Evolutionary conservation across 2,113 vertebrate genomes (phyloP), one percentile per base, ranked within the genome.

Genomic region (Amphiprion ocellaris): DNA sequence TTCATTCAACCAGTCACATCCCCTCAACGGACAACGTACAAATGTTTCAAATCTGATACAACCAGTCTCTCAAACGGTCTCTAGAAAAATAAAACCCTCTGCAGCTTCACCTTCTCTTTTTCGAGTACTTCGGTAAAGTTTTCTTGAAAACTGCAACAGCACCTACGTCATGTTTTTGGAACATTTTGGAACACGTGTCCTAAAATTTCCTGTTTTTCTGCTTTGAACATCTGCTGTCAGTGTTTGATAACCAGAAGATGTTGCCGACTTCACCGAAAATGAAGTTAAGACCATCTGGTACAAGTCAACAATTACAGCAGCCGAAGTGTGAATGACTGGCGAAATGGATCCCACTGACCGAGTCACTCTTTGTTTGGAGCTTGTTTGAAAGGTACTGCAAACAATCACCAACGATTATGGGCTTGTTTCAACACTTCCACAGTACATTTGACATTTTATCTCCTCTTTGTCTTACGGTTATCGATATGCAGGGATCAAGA

Each of bases 311-410:
- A 47, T 21, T 28, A 5, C 41, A 26, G 44, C 46, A 19, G 16
- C 15, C 3, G 14, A 62, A 39, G 33, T 0, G 2, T 66, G 39
- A 77, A 39, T 28, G 33, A 58, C 44, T 23, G 4, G 16, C 69
- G 23, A 61, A 64, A 37, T 33, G 47, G 15, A 33, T 71, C 64
- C n/a, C 9, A 50, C 4, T 4, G 21, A 64, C 4, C 30, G 21
- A 64, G 33, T 46, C 47, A 1, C 50, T 41, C 15, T 30, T 37
- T 46, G 37, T 56, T 33, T 66, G 49, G 49, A n/a, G 61, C 54
- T 5, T 24, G 59, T 68, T 28, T 68, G 24, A 64, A 56, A 24
- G 5, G 16, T 62, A 47, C 37, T 17, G 37, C 33, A 71, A 74
- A 77, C 44, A 49, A 5, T 15, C 28, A 41, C 1, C 11, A 50